Evolutionary conservation across 23 tunicate species (phyloP).

Genomic region (Corella eumyota): DNA sequence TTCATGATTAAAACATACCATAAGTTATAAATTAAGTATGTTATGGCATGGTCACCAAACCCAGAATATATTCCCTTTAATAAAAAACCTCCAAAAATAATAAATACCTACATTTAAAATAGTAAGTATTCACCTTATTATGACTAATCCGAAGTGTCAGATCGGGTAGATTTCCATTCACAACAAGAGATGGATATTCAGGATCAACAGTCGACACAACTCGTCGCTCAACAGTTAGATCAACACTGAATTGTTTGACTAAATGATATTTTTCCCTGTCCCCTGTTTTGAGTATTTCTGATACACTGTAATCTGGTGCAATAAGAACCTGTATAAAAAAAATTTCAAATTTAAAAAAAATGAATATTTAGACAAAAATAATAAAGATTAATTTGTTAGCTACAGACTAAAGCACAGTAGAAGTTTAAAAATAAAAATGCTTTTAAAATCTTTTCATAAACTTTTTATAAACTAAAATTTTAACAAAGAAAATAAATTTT

Average conservation of each 20-base stretch:
- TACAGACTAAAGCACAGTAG: too few relatives aligned
- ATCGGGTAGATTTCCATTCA: conserved; percentile 70
- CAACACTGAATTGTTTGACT: conserved; percentile 68
- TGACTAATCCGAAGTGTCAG: conserved; percentile 56
- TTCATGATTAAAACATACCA: too few relatives aligned
- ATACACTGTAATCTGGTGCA: conserved; percentile 15
- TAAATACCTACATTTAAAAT: background rate
- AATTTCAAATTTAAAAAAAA: background rate
- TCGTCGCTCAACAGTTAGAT: conserved; percentile 41
- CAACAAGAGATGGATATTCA: conserved; percentile 43
- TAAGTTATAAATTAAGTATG: background rate
- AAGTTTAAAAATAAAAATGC: background rate
- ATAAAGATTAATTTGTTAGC: too few relatives aligned
- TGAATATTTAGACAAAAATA: background rate
- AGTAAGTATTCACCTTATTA: conserved; percentile 26
- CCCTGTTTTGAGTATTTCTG: conserved; percentile 22
- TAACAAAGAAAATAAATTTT: background rate
- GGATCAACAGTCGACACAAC: conserved; percentile 67
- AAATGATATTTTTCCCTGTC: conserved; percentile 43
- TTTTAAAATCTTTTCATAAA: background rate
- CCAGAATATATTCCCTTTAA: background rate
- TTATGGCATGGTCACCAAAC: background rate
- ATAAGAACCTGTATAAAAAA: conserved; percentile 39
- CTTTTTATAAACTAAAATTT: background rate
- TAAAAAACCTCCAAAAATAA: background rate